Conservation (phyloP, 2,797 vertebrate species). For the Anolis apletophallus region DNA sequence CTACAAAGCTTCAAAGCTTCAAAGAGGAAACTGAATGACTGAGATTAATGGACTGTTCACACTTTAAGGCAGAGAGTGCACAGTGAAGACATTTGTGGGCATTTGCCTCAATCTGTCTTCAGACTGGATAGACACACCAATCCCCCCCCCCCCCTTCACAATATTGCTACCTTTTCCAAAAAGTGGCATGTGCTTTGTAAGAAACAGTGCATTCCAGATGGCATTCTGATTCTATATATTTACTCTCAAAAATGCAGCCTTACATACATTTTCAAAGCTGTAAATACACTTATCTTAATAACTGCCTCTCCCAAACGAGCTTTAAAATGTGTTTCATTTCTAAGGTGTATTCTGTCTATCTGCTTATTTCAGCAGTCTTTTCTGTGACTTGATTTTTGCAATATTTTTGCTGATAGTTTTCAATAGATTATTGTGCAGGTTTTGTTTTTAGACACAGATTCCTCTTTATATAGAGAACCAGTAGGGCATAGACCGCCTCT, state of each 20-base stretch:
- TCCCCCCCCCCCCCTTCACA: not conserved
- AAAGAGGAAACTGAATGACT: not conserved
- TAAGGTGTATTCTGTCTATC: not conserved
- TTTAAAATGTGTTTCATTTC: not conserved
- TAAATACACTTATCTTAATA: not conserved
- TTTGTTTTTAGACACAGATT: not conserved
- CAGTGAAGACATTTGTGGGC: not conserved
- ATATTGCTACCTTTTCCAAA: not conserved
- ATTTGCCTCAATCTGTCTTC: not conserved
- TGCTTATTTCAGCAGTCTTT: not conserved
- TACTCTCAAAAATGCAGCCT: not conserved
- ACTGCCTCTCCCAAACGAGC: not conserved
- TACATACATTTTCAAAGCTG: not conserved
- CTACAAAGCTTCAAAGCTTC: not conserved
- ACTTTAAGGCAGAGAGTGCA: not conserved
- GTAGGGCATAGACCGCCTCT: too few species aligned
- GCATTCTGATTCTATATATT: not conserved
- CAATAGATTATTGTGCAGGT: not conserved
- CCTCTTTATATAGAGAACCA: not conserved
- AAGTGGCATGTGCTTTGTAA: not conserved
- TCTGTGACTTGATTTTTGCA: not conserved
- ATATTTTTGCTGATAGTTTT: not conserved
- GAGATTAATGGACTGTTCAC: conserved; percentile 4
- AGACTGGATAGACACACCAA: not conserved
- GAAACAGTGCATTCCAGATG: not conserved